phyloP scores from a whole-genome alignment of 2,888 invertebrate species.

The Drosophila gaucha region DNA sequence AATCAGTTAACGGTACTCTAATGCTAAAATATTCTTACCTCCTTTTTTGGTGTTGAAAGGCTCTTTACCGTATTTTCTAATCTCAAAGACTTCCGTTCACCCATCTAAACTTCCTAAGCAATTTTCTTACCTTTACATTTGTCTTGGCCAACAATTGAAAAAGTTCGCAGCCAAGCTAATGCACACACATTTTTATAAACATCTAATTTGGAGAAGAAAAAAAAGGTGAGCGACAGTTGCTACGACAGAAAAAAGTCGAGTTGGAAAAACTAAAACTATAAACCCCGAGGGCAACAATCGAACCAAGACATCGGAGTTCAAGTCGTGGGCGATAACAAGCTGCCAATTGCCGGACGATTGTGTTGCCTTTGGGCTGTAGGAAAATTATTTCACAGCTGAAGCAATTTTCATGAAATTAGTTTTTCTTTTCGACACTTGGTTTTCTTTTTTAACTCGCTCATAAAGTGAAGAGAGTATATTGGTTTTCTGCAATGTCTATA shows the following conservation, averaged over 20 bases:
- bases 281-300: conserved; percentile 49
- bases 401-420: conserved; percentile 77
- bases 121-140: conserved; percentile 13
- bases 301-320: background rate
- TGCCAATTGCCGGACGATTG: conserved; percentile 60
- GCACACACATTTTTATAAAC: conserved; percentile 69
- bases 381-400: conserved; percentile 79
- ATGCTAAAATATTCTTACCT: no score
- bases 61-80: background rate
- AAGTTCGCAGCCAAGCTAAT: conserved; percentile 64
- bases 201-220: conserved; percentile 56
- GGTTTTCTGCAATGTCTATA: no score
- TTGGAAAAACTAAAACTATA: conserved; percentile 23
- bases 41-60: background rate
- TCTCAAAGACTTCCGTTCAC: background rate
- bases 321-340: conserved; percentile 53
- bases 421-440: conserved; percentile 62
- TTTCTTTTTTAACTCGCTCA: no score
- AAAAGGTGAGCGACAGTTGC: conserved; percentile 40
- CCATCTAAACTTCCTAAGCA: background rate
- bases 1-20: no score
- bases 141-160: conserved; percentile 56
- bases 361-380: conserved; percentile 49
- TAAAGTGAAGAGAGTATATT: no score
- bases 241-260: conserved; percentile 8